Evolutionary conservation across 2,113 vertebrate species (phyloP), one percentile per base, ranked within the genome.

Genomic region (Solea senegalensis): DNA sequence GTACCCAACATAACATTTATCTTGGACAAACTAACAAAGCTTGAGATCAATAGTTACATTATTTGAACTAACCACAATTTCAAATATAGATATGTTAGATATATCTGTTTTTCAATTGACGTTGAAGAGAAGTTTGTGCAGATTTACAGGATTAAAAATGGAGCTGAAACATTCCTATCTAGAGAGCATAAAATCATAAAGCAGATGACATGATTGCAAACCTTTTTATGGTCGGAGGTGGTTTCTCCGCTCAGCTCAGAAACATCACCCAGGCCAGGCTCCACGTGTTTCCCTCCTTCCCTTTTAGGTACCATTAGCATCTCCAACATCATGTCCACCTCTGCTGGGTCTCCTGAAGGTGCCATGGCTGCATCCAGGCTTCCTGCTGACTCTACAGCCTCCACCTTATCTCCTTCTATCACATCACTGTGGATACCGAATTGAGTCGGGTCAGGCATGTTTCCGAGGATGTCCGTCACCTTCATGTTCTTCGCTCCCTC

Each of bases 401-500:
- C 98, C n/a, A 81, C 82, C 77, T 96, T 96, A 78, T 99, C 97
- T 7, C 86, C 88, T 72, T 98, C 98, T 13, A 92, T 11, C 15
- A 90, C 87, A 56, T 99, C 98, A 2, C 97, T 95, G 1, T 99
- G 98, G 82, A 99, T 98, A 69, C 97, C 97, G 83, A 98, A 98
- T 60, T 99, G 98, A 7, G 97, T 99, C 0, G 98, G 98, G 87
- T 99, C 97, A 10, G 98, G 98, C 98, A 99, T 99, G 89, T 98
- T 97, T 9, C 97, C 98, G 41, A 99, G 90, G 86, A 99, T 97
- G 92, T 98, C 97, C 0, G 96, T 99, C 82, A 99, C 98, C 92
- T 97, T 96, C 10, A 99, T 99, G 81, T 98, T 99, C 93, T 98
- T 99, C 80, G 98, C 98, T 41, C 97, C 97, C 91, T 99, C 98